Percentiles rank a stretch among this genome's conserved stretches.
Conservation (phyloP, 2,888 invertebrate genomes). For the Chrysomela aeneicollis region DNA sequence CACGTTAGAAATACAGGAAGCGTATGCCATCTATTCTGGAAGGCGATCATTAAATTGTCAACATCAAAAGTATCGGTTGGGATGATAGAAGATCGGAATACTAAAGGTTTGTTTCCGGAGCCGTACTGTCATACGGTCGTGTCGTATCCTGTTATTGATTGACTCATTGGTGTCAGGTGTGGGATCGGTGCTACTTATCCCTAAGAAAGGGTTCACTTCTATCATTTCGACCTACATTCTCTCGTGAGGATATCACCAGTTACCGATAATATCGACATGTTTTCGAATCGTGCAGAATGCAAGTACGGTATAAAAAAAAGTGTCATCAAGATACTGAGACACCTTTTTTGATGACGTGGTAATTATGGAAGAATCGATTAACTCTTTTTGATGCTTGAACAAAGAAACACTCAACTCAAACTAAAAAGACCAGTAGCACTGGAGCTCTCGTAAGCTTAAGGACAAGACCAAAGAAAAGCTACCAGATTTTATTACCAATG, state of each 20-base stretch:
- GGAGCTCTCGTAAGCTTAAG: neutral
- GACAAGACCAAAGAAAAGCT: neutral
- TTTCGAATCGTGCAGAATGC: too few relatives aligned
- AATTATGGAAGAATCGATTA: neutral
- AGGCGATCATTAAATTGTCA: conserved; percentile 44
- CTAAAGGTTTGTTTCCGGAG: conserved; percentile 41
- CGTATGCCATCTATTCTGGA: conserved; percentile 32
- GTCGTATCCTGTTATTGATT: neutral
- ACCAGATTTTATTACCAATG: neutral
- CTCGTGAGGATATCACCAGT: too few relatives aligned
- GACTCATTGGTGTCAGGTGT: too few relatives aligned
- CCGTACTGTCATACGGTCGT: conserved; percentile 23
- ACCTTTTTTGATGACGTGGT: neutral
- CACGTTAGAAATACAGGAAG: conserved; percentile 38
- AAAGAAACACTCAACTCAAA: neutral
- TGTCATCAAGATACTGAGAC: neutral
- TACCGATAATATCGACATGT: too few relatives aligned
- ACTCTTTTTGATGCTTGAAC: neutral
- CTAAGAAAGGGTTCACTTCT: too few relatives aligned
- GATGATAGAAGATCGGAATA: conserved; percentile 16
- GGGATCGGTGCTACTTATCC: too few relatives aligned
- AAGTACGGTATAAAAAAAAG: too few relatives aligned
- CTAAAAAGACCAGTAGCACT: neutral
- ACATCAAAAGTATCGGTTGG: conserved; percentile 41
- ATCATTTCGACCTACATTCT: too few relatives aligned